These are phyloP conservation scores for Trematomus loennbergii DNA, from an alignment of 2,113 vertebrate species.

Conservation along the genomic window DNA sequence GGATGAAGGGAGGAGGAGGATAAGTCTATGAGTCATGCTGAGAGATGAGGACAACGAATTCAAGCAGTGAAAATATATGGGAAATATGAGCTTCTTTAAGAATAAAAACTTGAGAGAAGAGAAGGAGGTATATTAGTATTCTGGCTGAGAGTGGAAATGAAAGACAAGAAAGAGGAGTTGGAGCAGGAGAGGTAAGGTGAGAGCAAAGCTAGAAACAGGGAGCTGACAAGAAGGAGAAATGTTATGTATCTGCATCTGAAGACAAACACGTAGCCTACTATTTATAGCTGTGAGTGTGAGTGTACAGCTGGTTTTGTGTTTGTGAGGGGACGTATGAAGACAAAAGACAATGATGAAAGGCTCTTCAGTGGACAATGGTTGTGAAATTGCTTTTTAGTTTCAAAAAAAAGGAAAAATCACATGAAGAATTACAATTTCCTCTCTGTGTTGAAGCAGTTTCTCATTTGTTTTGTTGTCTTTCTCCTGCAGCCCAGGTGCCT, in stretches of 20 bases:
- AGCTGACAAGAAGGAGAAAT: slow-evolving; percentile 43
- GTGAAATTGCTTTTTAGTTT: slow-evolving; percentile 19
- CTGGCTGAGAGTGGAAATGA: slow-evolving; percentile 25
- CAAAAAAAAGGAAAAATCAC: background rate
- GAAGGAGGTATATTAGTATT: slow-evolving; percentile 51
- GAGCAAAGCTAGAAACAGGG: slow-evolving; percentile 2
- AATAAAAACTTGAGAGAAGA: slow-evolving; percentile 34
- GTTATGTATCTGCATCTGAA: slow-evolving; percentile 35
- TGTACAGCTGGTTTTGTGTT: slow-evolving; percentile 32
- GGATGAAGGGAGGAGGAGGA: slow-evolving; percentile 28
- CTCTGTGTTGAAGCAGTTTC: background rate
- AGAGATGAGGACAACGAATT: slow-evolving; percentile 62
- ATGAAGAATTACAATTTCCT: background rate
- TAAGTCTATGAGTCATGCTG: slow-evolving; percentile 67
- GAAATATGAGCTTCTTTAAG: slow-evolving; percentile 49
- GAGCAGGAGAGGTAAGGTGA: slow-evolving; percentile 19
- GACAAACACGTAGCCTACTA: slow-evolving; percentile 44
- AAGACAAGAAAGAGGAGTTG: background rate
- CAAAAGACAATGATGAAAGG: slow-evolving; percentile 18
- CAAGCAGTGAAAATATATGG: slow-evolving; percentile 67
- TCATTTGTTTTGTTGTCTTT: background rate
- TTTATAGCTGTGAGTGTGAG: slow-evolving; percentile 53
- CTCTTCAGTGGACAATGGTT: slow-evolving; percentile 7
- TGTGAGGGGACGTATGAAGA: slow-evolving; percentile 16
- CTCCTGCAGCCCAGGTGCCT: background rate